These are phyloP conservation scores for Nibea coibor DNA, from an alignment of 2,113 vertebrate genomes.

Conservation along the genomic window DNA sequence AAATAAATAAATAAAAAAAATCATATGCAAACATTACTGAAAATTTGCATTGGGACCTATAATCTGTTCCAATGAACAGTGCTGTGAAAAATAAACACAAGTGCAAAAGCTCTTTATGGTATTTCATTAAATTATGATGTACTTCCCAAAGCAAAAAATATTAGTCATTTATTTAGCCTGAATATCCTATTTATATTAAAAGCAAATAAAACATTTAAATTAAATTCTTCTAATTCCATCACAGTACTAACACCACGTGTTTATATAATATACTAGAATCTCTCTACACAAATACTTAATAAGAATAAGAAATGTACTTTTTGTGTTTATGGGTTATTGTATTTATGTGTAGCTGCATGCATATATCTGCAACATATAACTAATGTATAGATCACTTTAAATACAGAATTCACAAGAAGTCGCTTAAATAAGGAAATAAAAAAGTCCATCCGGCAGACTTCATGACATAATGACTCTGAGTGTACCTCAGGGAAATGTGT, in stretches of 20 bases:
- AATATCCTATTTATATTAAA: neutral
- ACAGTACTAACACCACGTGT: neutral
- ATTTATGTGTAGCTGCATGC: neutral
- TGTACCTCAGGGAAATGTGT: constrained; percentile 24
- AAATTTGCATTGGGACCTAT: neutral
- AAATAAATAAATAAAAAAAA: too few relatives aligned
- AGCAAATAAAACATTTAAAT: neutral
- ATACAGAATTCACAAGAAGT: neutral
- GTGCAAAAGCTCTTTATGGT: neutral
- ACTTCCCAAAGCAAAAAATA: neutral
- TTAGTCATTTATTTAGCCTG: neutral
- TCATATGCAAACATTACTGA: neutral
- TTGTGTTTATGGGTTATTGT: neutral
- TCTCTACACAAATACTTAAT: too few relatives aligned
- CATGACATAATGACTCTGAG: constrained; percentile 8
- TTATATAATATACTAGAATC: neutral
- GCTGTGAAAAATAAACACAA: neutral
- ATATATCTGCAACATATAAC: neutral
- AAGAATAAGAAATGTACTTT: too few relatives aligned
- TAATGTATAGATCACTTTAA: neutral
- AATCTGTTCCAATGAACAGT: constrained; percentile 12
- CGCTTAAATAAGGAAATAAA: neutral
- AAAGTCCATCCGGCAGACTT: neutral
- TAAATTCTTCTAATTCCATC: neutral
- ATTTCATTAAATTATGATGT: neutral